Conservation (phyloP, 1,140 invertebrate genomes). For the Drosophila parvula region DNA sequence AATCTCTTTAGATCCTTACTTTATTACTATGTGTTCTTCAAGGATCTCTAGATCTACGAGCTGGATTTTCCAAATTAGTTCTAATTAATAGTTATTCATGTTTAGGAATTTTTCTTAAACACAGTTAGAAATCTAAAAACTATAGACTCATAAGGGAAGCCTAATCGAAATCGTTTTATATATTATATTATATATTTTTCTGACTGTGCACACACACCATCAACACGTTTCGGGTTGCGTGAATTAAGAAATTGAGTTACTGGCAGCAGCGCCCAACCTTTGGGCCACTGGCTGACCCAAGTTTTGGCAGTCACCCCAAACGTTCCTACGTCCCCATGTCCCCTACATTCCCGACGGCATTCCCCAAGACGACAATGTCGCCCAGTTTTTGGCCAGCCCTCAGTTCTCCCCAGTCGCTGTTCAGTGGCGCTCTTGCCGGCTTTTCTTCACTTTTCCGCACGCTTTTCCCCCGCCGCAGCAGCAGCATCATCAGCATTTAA, state of each 20-base stretch:
- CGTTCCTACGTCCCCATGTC: background rate
- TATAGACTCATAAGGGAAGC: too few species aligned
- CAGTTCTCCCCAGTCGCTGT: constrained; percentile 38
- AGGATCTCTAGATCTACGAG: background rate
- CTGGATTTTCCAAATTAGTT: too few species aligned
- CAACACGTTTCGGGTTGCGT: constrained; percentile 73
- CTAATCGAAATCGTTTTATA: too few species aligned
- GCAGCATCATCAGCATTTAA: constrained; percentile 73
- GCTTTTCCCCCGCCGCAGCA: constrained; percentile 26
- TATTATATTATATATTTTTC: background rate
- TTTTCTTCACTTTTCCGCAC: constrained; percentile 4
- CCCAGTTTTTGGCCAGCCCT: constrained; percentile 31
- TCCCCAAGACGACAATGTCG: constrained; percentile 65
- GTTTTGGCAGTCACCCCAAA: constrained; percentile 1
- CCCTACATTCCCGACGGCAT: constrained; percentile 4
- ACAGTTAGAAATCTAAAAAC: background rate
- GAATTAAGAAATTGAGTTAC: constrained; percentile 79
- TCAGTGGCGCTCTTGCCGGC: constrained; percentile 8
- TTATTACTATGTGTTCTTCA: too few species aligned
- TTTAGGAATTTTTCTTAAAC: background rate
- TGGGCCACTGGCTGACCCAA: constrained; percentile 25
- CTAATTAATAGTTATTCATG: background rate
- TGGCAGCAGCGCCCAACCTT: constrained; percentile 27
- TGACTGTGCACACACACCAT: constrained; percentile 21
- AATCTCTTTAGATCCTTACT: too few species aligned